These are phyloP conservation scores for Tiliacea aurago DNA, from an alignment of 2,888 invertebrate species.

Conservation along the genomic window DNA sequence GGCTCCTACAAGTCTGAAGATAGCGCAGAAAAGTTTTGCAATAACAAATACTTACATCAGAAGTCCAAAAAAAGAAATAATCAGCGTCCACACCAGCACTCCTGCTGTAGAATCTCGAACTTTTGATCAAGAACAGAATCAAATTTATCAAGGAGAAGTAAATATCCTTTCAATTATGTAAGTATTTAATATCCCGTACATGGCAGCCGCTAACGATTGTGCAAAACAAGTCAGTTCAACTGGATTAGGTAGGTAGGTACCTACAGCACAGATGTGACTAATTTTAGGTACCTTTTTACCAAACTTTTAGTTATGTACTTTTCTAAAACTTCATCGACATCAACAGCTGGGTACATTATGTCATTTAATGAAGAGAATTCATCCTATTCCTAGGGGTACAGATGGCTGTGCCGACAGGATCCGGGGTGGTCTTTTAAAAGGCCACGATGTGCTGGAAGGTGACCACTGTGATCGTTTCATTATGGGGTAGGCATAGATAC, in stretches of 20 bases:
- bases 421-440: too few species aligned
- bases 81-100: conserved; percentile 82
- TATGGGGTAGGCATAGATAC: too few species aligned
- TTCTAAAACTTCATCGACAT: not conserved
- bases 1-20: conserved; percentile 75
- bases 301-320: not conserved
- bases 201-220: not conserved
- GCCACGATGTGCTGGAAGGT: not conserved
- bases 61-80: conserved; percentile 77
- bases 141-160: conserved; percentile 83
- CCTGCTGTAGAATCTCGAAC: conserved; percentile 80
- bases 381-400: not conserved
- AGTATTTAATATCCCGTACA: not conserved
- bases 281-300: not conserved
- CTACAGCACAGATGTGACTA: not conserved
- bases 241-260: not conserved
- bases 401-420: not conserved
- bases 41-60: conserved; percentile 71
- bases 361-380: not conserved
- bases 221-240: not conserved
- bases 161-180: conserved; percentile 86
- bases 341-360: not conserved
- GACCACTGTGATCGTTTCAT: too few species aligned
- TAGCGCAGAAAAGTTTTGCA: conserved; percentile 78
- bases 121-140: conserved; percentile 78